Evolutionary conservation across 1,140 invertebrate genomes (phyloP).

Genomic region (Bombus superbus): DNA sequence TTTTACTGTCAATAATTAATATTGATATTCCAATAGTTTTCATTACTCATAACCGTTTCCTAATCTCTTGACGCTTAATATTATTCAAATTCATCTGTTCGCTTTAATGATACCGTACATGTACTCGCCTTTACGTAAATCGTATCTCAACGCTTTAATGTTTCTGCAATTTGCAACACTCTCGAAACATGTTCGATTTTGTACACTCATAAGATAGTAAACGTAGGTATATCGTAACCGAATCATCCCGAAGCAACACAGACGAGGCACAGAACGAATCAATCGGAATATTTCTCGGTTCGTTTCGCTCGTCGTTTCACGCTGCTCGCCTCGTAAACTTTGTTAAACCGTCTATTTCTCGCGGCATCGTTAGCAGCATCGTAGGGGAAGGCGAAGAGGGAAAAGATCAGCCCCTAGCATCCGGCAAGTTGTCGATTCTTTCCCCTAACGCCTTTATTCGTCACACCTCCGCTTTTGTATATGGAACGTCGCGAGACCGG

Average conservation of each 20-base stretch:
- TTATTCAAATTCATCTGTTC: not conserved
- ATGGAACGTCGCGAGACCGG: slow-evolving; percentile 4
- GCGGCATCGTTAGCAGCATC: not conserved
- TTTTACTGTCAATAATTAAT: not conserved
- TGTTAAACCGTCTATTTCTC: not conserved
- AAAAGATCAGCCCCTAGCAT: not conserved
- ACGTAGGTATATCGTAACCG: not conserved
- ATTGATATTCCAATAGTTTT: not conserved
- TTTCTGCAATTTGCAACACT: not conserved
- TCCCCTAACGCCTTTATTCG: slow-evolving; percentile 3
- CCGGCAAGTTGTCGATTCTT: not conserved
- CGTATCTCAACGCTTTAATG: not conserved
- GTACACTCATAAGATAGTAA: not conserved
- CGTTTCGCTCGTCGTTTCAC: not conserved
- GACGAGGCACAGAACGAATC: not conserved
- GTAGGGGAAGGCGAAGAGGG: too few species aligned
- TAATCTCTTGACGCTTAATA: not conserved
- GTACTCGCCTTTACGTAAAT: not conserved
- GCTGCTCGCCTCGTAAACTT: not conserved
- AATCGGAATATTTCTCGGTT: not conserved
- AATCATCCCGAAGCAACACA: not conserved
- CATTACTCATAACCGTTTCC: not conserved
- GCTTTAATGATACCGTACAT: not conserved
- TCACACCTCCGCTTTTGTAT: slow-evolving; percentile 34
- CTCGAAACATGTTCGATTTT: not conserved